Conservation (phyloP, 2,797 vertebrate species). For the Phrynocephalus forsythii region DNA sequence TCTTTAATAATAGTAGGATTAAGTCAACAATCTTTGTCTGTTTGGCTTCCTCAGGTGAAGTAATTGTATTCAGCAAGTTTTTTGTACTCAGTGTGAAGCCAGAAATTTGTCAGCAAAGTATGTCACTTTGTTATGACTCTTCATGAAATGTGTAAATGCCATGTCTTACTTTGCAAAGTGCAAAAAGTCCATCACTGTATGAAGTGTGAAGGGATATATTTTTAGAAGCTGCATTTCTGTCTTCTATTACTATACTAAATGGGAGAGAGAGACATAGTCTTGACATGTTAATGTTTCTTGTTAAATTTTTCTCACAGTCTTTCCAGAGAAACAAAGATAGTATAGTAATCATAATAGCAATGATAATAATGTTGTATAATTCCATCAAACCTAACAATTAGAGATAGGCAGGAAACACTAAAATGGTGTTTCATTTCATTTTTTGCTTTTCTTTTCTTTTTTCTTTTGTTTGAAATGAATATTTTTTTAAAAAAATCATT, state of each 20-base stretch:
- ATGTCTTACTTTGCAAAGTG: constrained; percentile 39
- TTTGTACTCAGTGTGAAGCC: constrained; percentile 15
- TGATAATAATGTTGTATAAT: not conserved
- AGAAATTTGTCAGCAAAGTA: constrained; percentile 58
- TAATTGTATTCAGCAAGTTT: constrained; percentile 46
- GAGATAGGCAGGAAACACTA: too few species aligned
- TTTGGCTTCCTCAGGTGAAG: constrained; percentile 38
- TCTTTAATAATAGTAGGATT: not conserved
- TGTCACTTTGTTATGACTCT: constrained; percentile 57
- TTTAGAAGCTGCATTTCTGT: constrained; percentile 6
- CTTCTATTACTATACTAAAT: constrained; percentile 41
- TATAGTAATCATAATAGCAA: not conserved
- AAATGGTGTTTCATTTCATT: too few species aligned
- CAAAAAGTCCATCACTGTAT: constrained; percentile 54
- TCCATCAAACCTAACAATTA: not conserved
- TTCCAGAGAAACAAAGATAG: not conserved
- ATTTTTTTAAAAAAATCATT: too few species aligned
- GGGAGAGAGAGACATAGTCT: not conserved
- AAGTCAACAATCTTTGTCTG: constrained; percentile 47
- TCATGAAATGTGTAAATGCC: constrained; percentile 53
- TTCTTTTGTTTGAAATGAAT: too few species aligned
- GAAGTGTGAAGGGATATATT: constrained; percentile 44
- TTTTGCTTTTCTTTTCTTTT: too few species aligned
- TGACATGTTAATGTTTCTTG: not conserved
- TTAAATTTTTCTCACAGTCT: not conserved